Percentiles rank a stretch among this genome's conserved stretches.
Evolutionary conservation across 2,888 invertebrate species (phyloP).

Genomic region (Nebria salina): DNA sequence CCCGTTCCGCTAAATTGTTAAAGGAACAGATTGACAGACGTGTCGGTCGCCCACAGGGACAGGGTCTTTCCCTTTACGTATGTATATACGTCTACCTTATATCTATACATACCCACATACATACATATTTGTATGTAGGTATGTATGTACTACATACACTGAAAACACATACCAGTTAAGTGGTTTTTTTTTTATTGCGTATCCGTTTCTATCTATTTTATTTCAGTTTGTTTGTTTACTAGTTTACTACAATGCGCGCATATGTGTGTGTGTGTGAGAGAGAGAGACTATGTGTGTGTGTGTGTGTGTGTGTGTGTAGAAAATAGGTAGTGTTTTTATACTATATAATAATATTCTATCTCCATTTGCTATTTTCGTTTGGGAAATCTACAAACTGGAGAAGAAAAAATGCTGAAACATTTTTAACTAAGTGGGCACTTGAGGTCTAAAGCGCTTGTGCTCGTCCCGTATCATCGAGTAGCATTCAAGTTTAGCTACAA

Average conservation of each 20-base stretch:
- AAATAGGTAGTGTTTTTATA: background rate
- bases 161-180: too few relatives aligned
- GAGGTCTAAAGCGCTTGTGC: background rate
- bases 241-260: too few relatives aligned
- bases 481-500: background rate
- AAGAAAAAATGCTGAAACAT: background rate
- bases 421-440: background rate
- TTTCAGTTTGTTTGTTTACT: too few relatives aligned
- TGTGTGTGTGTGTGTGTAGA: background rate
- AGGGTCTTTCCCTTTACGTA: background rate
- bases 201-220: too few relatives aligned
- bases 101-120: background rate
- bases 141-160: background rate
- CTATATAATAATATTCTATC: background rate
- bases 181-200: too few relatives aligned
- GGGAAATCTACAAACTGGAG: too few relatives aligned
- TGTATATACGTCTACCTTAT: background rate
- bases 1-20: constrained; percentile 1
- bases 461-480: background rate
- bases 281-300: background rate
- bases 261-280: background rate
- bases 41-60: background rate
- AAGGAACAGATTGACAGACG: background rate
- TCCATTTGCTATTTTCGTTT: background rate
- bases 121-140: background rate